These are phyloP conservation scores for Perca flavescens DNA, from an alignment of 2,113 vertebrate genomes.

Conservation along the genomic window DNA sequence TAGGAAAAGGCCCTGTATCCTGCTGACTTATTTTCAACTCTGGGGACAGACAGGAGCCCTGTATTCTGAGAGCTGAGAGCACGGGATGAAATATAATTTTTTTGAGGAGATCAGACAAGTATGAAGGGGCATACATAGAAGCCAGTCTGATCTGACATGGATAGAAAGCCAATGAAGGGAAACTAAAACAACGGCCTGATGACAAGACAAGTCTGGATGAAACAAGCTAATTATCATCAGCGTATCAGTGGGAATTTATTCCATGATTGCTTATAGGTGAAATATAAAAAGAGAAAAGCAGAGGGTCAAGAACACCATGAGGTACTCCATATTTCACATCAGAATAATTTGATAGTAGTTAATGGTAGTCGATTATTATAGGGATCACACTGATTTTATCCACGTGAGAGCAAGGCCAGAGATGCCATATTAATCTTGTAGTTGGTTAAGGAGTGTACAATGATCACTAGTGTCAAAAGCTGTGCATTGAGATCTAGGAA, in stretches of 20 bases:
- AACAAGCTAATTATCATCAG: not conserved
- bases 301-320: not conserved
- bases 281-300: too few relatives aligned
- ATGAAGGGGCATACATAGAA: not conserved
- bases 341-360: not conserved
- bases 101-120: not conserved
- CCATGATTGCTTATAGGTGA: too few relatives aligned
- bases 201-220: not conserved
- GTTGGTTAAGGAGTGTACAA: not conserved
- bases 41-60: not conserved
- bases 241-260: not conserved
- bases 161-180: not conserved
- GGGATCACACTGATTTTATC: not conserved
- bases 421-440: not conserved
- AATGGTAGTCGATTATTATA: not conserved
- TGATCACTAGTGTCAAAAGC: not conserved
- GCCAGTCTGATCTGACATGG: not conserved
- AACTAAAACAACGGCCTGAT: too few relatives aligned
- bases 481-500: not conserved
- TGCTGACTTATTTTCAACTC: not conserved
- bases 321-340: not conserved
- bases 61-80: not conserved
- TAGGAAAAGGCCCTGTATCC: not conserved
- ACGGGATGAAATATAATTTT: not conserved
- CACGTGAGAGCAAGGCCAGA: not conserved